Evolutionary conservation across 2,113 vertebrate species (phyloP).

Genomic region (Echinops telfairi): DNA sequence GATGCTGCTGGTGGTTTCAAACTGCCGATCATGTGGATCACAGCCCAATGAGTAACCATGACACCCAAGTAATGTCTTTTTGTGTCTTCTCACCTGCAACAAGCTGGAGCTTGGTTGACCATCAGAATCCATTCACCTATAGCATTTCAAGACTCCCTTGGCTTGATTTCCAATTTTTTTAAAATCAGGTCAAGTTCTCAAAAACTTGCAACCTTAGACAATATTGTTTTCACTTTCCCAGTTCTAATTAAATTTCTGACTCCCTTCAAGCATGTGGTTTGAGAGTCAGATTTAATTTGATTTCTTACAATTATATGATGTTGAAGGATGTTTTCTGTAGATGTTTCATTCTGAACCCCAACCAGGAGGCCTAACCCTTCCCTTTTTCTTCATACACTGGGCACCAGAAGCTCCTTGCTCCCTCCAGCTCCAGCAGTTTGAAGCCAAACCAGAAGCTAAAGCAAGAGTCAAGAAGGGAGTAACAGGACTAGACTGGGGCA

Average conservation of each 20-base stretch:
- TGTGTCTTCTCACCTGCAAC: not conserved
- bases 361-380: not conserved
- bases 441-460: too few relatives aligned
- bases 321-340: not conserved
- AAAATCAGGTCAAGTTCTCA: constrained; percentile 50
- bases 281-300: constrained; percentile 52
- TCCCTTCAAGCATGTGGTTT: not conserved
- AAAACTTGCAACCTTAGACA: constrained; percentile 16
- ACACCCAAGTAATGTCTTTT: not conserved
- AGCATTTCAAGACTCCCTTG: not conserved
- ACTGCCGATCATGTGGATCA: not conserved
- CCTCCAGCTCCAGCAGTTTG: too few relatives aligned
- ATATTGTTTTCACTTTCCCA: not conserved
- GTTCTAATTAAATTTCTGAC: constrained; percentile 68
- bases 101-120: not conserved
- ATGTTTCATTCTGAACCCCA: not conserved
- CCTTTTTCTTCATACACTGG: too few relatives aligned
- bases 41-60: not conserved
- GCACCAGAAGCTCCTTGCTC: too few relatives aligned
- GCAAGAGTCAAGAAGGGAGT: too few relatives aligned
- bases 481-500: too few relatives aligned
- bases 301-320: constrained; percentile 53
- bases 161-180: constrained; percentile 36
- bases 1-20: not conserved
- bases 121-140: not conserved